These are phyloP conservation scores for Eubasilissa splendida DNA, from an alignment of 2,888 invertebrate species.

Conservation along the genomic window DNA sequence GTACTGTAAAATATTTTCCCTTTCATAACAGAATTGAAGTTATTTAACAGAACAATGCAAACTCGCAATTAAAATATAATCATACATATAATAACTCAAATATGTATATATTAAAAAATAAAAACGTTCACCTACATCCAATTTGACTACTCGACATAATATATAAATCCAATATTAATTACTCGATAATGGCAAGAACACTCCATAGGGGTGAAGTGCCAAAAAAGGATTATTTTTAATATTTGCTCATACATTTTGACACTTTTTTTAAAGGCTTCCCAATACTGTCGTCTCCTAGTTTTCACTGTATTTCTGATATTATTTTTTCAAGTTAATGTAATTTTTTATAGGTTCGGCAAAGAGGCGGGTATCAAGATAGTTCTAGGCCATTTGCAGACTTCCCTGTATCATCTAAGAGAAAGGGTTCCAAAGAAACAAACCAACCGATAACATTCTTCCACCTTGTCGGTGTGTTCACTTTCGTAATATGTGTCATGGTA, in stretches of 20 bases:
- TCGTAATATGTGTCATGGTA: slow-evolving; percentile 71
- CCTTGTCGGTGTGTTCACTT: slow-evolving; percentile 66
- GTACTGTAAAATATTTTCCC: too few relatives aligned
- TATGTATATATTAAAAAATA: too few relatives aligned
- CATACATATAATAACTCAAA: too few relatives aligned
- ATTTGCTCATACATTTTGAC: not conserved
- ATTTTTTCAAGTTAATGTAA: not conserved
- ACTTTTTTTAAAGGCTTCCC: not conserved
- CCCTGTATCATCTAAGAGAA: not conserved
- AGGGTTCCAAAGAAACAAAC: not conserved
- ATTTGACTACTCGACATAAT: too few relatives aligned
- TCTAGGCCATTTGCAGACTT: not conserved
- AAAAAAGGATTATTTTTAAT: not conserved
- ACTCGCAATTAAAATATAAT: too few relatives aligned
- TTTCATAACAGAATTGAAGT: too few relatives aligned
- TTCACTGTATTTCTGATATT: not conserved
- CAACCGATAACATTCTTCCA: slow-evolving; percentile 59
- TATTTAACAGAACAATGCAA: too few relatives aligned
- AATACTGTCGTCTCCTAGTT: not conserved
- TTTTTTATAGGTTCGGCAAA: slow-evolving; percentile 41
- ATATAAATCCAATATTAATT: too few relatives aligned
- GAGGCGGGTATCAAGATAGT: slow-evolving; percentile 25
- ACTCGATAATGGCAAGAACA: too few relatives aligned
- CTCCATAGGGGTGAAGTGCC: too few relatives aligned
- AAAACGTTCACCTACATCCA: too few relatives aligned